Conservation (phyloP, 2,888 invertebrate genomes). For the Antheraea assamensis region DNA sequence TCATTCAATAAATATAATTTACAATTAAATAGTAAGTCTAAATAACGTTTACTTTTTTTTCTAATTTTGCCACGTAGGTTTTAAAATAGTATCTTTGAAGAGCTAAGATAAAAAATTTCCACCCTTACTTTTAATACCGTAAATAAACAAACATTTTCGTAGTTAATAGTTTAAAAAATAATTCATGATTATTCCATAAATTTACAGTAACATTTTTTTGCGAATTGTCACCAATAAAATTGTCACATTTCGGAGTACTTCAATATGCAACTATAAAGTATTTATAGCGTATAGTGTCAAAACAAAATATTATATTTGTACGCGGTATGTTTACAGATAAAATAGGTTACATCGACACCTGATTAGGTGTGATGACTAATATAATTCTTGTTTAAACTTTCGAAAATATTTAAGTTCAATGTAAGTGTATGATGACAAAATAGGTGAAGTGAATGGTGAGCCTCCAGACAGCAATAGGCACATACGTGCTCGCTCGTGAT, state of each 20-base stretch:
- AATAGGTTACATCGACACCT: slow-evolving; percentile 36
- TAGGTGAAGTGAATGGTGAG: slow-evolving; percentile 78
- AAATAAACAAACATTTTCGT: background rate
- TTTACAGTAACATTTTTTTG: background rate
- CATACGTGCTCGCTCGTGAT: slow-evolving; percentile 72
- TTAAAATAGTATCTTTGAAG: background rate
- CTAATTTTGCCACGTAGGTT: too few species aligned
- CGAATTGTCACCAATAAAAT: background rate
- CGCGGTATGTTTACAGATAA: slow-evolving; percentile 19
- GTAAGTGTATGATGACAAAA: slow-evolving; percentile 65
- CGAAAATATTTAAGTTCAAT: slow-evolving; percentile 57
- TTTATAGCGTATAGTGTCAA: background rate
- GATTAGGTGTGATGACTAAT: slow-evolving; percentile 60
- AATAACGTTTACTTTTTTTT: too few species aligned
- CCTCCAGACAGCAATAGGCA: slow-evolving; percentile 66
- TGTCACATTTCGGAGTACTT: background rate
- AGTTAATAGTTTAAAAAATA: background rate
- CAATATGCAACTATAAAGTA: background rate
- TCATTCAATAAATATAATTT: background rate
- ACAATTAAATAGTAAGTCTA: background rate
- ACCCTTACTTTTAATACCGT: background rate
- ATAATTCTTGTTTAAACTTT: slow-evolving; percentile 46
- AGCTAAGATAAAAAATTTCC: background rate
- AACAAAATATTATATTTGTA: slow-evolving; percentile 26
- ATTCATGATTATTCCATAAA: background rate